These are phyloP conservation scores for Brachionus sp. DNA, from an alignment of 1,140 invertebrate genomes.

Conservation along the genomic window DNA sequence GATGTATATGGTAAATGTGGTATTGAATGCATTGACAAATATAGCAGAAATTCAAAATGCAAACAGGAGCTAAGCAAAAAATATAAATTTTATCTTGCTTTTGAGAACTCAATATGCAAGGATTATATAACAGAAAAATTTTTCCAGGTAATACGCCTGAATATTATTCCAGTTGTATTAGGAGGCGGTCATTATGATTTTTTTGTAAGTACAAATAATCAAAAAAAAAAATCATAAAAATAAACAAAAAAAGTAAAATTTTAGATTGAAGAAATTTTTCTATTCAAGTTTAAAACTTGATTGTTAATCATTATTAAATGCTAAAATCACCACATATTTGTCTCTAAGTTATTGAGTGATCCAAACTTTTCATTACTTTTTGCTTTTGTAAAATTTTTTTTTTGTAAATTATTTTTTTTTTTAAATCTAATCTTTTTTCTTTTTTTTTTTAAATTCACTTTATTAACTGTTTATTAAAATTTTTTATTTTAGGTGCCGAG, in stretches of 20 bases:
- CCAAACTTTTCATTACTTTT: no score
- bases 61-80: background rate
- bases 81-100: background rate
- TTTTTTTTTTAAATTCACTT: no score
- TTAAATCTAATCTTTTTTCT: background rate
- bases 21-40: background rate
- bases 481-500: slow-evolving; percentile 18
- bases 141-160: slow-evolving; percentile 45
- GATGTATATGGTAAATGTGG: slow-evolving; percentile 54
- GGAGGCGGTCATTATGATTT: background rate
- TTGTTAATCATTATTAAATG: no score
- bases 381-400: no score
- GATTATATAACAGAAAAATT: slow-evolving; percentile 33
- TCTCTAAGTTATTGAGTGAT: no score
- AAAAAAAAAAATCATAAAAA: no score
- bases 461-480: no score
- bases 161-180: slow-evolving; percentile 14
- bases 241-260: no score
- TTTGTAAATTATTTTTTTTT: background rate
- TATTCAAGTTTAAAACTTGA: no score
- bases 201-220: slow-evolving; percentile 6
- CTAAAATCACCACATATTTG: no score
- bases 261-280: no score
- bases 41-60: background rate
- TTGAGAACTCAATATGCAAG: slow-evolving; percentile 15